Evolutionary conservation across 2,888 invertebrate species (phyloP).

Genomic region (Stictocephala bisonia): DNA sequence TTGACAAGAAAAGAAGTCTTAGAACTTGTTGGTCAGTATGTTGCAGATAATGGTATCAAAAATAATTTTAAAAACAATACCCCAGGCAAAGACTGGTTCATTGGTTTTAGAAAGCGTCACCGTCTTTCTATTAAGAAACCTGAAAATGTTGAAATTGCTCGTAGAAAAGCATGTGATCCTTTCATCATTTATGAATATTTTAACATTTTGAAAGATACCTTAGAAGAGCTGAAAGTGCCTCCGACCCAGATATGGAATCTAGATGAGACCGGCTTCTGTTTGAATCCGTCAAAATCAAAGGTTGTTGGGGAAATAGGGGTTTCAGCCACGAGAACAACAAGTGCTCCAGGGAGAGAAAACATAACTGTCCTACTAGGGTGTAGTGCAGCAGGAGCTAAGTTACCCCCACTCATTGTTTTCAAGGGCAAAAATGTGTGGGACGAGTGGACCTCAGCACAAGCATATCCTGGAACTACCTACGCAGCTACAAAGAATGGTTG

Average conservation of each 20-base stretch:
- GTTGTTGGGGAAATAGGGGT: slow-evolving; percentile 48
- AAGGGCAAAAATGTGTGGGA: slow-evolving; percentile 63
- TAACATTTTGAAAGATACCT: slow-evolving; percentile 54
- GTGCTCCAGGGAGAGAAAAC: slow-evolving; percentile 30
- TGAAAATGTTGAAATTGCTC: slow-evolving; percentile 60
- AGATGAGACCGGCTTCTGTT: slow-evolving; percentile 56
- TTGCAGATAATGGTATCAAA: slow-evolving; percentile 55
- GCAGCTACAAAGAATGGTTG: slow-evolving; percentile 62
- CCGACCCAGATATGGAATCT: slow-evolving; percentile 58
- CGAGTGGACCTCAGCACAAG: slow-evolving; percentile 59
- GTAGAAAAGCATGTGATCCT: slow-evolving; percentile 58
- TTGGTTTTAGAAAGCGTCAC: slow-evolving; percentile 58
- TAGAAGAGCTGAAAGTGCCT: slow-evolving; percentile 55
- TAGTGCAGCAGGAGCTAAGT: slow-evolving; percentile 57
- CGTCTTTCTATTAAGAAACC: slow-evolving; percentile 62
- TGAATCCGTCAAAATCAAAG: slow-evolving; percentile 54
- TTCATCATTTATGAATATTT: slow-evolving; percentile 59
- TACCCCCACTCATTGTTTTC: slow-evolving; percentile 62
- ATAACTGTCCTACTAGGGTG: slow-evolving; percentile 21
- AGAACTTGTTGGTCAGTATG: slow-evolving; percentile 58
- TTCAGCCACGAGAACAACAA: slow-evolving; percentile 27
- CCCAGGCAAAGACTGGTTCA: slow-evolving; percentile 60
- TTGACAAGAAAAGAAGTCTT: slow-evolving; percentile 60
- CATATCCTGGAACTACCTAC: slow-evolving; percentile 55
- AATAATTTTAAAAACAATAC: slow-evolving; percentile 59